These are phyloP conservation scores for Cricetomys ansorgei DNA, from an alignment of 2,113 vertebrate genomes.

Conservation along the genomic window DNA sequence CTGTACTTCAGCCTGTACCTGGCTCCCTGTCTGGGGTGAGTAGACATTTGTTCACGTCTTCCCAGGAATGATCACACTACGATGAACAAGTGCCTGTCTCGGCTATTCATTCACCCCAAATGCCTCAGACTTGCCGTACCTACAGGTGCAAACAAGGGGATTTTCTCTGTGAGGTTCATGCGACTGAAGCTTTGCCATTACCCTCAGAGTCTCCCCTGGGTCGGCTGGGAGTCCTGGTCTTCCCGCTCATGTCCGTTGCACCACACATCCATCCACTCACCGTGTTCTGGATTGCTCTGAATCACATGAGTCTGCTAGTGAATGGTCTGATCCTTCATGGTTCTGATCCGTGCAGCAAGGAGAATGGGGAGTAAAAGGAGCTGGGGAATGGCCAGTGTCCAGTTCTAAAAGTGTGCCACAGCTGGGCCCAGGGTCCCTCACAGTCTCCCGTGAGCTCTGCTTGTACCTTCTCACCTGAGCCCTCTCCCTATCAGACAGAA, in stretches of 20 bases:
- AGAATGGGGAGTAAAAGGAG: not conserved
- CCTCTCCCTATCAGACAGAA: not conserved
- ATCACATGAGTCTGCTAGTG: not conserved
- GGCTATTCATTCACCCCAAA: not conserved
- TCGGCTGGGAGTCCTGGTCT: not conserved
- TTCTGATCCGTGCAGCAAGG: not conserved
- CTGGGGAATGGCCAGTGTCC: not conserved
- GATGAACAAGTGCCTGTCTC: not conserved
- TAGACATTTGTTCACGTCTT: not conserved
- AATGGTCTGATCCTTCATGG: not conserved
- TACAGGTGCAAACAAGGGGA: not conserved
- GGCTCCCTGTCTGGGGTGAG: not conserved
- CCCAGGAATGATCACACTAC: too few species aligned
- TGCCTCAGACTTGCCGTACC: not conserved
- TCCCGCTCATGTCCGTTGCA: not conserved
- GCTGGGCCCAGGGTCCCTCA: not conserved
- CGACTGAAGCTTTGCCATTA: not conserved
- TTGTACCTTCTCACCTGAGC: not conserved
- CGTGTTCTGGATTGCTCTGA: not conserved
- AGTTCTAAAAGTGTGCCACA: not conserved
- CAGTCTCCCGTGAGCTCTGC: not conserved
- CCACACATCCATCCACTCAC: not conserved
- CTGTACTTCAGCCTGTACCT: not conserved
- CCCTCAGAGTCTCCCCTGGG: not conserved
- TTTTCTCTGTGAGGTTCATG: not conserved